Evolutionary conservation across 1,140 invertebrate species (phyloP).

Genomic region (Nasonia vitripennis): DNA sequence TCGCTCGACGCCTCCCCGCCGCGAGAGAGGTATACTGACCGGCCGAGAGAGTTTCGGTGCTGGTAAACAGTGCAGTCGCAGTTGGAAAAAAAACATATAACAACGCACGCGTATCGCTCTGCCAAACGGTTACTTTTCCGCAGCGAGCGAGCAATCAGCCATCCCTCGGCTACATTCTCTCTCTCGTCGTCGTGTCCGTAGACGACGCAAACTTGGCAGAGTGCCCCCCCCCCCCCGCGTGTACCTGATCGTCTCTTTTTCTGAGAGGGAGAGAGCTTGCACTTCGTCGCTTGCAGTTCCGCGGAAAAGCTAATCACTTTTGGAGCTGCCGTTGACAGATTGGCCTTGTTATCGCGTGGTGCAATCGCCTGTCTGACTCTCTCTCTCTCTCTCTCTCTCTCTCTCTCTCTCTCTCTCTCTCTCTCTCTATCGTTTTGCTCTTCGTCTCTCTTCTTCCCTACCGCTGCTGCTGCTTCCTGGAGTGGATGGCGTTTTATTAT

Average conservation of each 20-base stretch:
- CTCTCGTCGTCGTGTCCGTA: not conserved
- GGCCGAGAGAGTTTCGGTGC: no score
- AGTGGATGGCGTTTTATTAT: not conserved
- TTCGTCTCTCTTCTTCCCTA: not conserved
- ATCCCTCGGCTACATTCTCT: not conserved
- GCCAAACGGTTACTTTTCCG: not conserved
- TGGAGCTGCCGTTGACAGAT: slow-evolving; percentile 2
- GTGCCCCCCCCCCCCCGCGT: not conserved
- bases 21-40: not conserved
- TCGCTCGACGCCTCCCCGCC: not conserved
- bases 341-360: slow-evolving; percentile 2
- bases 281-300: not conserved
- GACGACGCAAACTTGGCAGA: not conserved
- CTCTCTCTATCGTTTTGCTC: not conserved
- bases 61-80: not conserved
- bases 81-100: not conserved
- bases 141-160: not conserved
- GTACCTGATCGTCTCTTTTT: not conserved
- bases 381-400: not conserved
- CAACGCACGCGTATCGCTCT: no score
- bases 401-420: not conserved
- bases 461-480: not conserved
- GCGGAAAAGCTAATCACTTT: slow-evolving; percentile 32
- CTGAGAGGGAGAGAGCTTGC: no score
- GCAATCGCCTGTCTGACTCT: not conserved